Base-by-base conservation (phyloP, 35 echinoderm and acorn worm genomes). In the Patiria miniata region DNA sequence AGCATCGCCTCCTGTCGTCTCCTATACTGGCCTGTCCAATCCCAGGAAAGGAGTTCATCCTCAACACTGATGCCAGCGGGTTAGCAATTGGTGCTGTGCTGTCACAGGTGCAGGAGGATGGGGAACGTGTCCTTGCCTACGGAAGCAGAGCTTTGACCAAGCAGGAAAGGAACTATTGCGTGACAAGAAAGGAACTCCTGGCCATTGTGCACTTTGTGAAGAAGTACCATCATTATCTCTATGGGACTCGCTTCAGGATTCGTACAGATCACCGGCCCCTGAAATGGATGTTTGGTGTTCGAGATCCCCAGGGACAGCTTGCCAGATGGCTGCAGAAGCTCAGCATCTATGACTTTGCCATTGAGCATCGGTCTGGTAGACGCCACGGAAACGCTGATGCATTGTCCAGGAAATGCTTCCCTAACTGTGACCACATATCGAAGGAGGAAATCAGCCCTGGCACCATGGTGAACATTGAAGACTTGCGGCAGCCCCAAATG, bases 21-120 rank as follows among this genome's bases (percentile, higher is more conserved):
- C 83, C 88, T 7, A 73, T 95, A 1, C 39, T 95, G 10, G 84
- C 83, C 2, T 95, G 78, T 40, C 93, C 88, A 16, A 44, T n/a
- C n/a, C n/a, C n/a, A n/a, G n/a, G n/a, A n/a, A n/a, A n/a, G n/a
- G n/a, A n/a, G n/a, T n/a, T n/a, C 50, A 86, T 95, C 14, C 61
- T 95, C 16, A 88, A 91, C 54, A 91, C 93, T 19, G 93, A 95
- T 60, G 88, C 93, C 19, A 91, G 83, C 39, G 79, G 82, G 15
- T 68, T 53, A 47, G 93, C 33, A 34, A 53, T 90, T 12, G 88
- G 93, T 0, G 93, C 28, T 5, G 84, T 87, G 1, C 61, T 90
- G 8, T 87, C 93, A 5, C 88, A 95, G 83, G 19, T 87, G 5
- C 83, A 95, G 32, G 59, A 87, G 22, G 88, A 88, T 39, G 38